Evolutionary conservation across 2,113 vertebrate genomes (phyloP), one percentile per base, ranked within the genome.

Genomic region (Lepus timidus): DNA sequence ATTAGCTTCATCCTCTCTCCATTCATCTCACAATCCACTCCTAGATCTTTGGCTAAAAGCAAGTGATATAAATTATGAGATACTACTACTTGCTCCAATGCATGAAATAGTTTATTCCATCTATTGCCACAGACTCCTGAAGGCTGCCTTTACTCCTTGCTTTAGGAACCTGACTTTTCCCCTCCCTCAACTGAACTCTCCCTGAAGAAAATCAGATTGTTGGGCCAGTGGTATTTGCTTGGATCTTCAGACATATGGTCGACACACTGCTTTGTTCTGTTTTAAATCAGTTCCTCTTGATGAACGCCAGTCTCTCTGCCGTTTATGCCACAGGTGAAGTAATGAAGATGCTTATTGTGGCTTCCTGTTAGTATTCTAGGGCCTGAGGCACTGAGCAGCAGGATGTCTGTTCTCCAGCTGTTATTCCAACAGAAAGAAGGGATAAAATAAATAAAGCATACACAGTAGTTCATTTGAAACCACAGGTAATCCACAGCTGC

Each of bases 391-490:
- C 85, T 16, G 23, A 91, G 74, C 86, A 95, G 95, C 96, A 96
- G 97, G 97, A 96, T 95, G 95, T 95, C 97, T 97, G 97, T 78
- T 97, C 88, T 96, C 96, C 97, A 97, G 97, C 96, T 97, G 97
- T 96, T 95, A 96, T 74, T 90, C 86, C 88, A 95, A 97, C 80
- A 95, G 95, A 94, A 97, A 95, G 93, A 78, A 92, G 67, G 94
- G 87, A 91, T 96, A 93, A 97, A 97, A 70, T 95, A 95, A 96
- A 97, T 95, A 96, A 96, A 90, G 95, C 74, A 71, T 44, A 92
- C 90, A 96, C 90, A 96, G 97, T 97, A 95, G 96, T 95, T 86
- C 79, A 85, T 81, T 61, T 87, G 96, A 96, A 97, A 95, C 93
- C 91, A 92, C 91, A 97, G 97, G 94, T 97, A 97, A 90, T 85